These are phyloP conservation scores for Okamejei kenojei DNA, from an alignment of 2,797 vertebrate species.

Conservation along the genomic window DNA sequence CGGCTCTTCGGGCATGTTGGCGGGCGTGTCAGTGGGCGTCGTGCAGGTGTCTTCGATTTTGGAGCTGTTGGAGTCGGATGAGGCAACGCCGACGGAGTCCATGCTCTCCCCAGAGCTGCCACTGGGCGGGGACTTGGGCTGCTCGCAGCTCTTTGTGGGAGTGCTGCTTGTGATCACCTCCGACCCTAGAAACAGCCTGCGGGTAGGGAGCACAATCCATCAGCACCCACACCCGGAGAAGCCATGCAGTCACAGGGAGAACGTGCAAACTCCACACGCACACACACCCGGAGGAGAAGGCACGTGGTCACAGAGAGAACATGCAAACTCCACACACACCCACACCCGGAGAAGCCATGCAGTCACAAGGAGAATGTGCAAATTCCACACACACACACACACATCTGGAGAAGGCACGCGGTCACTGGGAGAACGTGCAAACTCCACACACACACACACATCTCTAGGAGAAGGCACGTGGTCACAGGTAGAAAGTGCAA, in stretches of 20 bases:
- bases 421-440: no score
- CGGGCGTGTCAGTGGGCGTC: slow-evolving; percentile 51
- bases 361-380: no score
- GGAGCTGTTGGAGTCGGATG: slow-evolving; percentile 76
- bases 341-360: no score
- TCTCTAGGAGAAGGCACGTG: no score
- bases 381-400: no score
- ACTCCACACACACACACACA: no score
- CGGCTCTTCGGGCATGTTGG: slow-evolving; percentile 59
- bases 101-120: slow-evolving; percentile 87
- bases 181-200: slow-evolving; percentile 75
- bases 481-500: no score
- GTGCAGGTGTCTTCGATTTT: slow-evolving; percentile 63
- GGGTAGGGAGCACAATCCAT: not conserved
- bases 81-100: slow-evolving; percentile 84
- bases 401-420: no score
- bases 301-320: no score
- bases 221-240: not conserved
- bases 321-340: no score
- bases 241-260: not conserved
- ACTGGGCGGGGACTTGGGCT: slow-evolving; percentile 64
- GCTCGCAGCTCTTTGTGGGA: slow-evolving; percentile 65
- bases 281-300: no score
- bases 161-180: slow-evolving; percentile 64
- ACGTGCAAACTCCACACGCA: no score